Conservation (phyloP, 2,797 vertebrate genomes). For the Hapalemur alaotrensis region DNA sequence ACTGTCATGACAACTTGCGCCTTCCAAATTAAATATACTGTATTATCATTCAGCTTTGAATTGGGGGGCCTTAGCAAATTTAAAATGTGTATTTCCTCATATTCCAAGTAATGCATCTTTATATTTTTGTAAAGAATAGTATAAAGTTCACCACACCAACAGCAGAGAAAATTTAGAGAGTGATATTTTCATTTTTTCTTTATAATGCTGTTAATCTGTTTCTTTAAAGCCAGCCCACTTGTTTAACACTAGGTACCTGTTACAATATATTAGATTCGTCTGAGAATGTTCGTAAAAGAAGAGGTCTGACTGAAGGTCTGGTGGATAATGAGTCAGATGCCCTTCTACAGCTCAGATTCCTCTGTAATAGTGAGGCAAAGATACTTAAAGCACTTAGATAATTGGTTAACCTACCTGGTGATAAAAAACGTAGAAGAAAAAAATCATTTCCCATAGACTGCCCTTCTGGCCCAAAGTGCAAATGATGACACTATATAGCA, state of each 20-base stretch:
- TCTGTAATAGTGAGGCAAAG: conserved; percentile 95
- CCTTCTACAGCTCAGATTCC: conserved; percentile 89
- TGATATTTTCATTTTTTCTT: conserved; percentile 80
- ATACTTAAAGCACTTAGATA: conserved; percentile 80
- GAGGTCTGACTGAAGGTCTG: conserved; percentile 94
- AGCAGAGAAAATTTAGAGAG: conserved; percentile 83
- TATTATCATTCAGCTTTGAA: conserved; percentile 18
- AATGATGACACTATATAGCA: conserved; percentile 53
- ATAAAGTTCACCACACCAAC: conserved; percentile 80
- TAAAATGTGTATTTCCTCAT: conserved; percentile 60
- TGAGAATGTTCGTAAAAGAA: conserved; percentile 99
- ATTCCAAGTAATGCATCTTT: conserved; percentile 85
- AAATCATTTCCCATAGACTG: conserved; percentile 60
- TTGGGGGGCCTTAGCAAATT: background rate
- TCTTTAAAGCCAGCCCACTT: conserved; percentile 82
- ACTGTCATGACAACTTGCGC: background rate
- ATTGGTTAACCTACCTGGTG: conserved; percentile 63
- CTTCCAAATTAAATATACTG: background rate
- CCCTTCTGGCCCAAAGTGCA: conserved; percentile 56
- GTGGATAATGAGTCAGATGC: conserved; percentile 88
- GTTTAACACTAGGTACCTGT: conserved; percentile 92
- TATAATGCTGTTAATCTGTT: conserved; percentile 83
- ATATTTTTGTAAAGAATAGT: conserved; percentile 77
- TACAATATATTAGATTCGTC: conserved; percentile 96
- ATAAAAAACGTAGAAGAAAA: conserved; percentile 13